Percentiles rank a stretch among this genome's conserved stretches.
Conservation (phyloP, 1,140 invertebrate genomes). For the Zophobas atratus region DNA sequence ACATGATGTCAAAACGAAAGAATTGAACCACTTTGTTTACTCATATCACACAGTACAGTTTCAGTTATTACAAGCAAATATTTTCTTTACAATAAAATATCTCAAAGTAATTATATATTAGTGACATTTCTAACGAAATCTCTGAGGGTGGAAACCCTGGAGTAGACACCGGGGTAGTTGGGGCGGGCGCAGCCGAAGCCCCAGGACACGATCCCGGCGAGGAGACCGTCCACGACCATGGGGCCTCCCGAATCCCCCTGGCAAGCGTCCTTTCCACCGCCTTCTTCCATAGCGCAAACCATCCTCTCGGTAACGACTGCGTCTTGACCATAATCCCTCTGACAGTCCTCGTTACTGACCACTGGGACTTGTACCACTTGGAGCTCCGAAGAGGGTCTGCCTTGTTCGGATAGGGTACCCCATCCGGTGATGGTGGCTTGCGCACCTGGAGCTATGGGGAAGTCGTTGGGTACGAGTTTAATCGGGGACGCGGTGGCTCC, state of each 20-base stretch:
- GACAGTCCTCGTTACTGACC: slow-evolving; percentile 59
- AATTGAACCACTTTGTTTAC: slow-evolving; percentile 7
- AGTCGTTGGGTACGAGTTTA: slow-evolving; percentile 4
- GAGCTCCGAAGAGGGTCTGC: slow-evolving; percentile 47
- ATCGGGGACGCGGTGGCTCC: slow-evolving; percentile 9
- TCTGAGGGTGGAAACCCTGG: slow-evolving; percentile 71
- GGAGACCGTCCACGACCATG: slow-evolving; percentile 67
- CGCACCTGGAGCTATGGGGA: slow-evolving; percentile 10
- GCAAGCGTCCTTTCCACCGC: slow-evolving; percentile 79
- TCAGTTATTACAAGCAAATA: slow-evolving; percentile 3
- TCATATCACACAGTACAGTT: not conserved
- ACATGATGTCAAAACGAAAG: slow-evolving; percentile 67
- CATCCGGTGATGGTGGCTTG: slow-evolving; percentile 73
- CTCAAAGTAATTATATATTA: not conserved
- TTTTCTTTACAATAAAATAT: slow-evolving; percentile 44
- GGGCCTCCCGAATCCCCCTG: slow-evolving; percentile 75
- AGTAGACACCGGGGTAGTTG: slow-evolving; percentile 72
- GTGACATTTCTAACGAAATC: slow-evolving; percentile 68
- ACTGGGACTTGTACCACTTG: slow-evolving; percentile 64
- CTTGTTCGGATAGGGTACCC: slow-evolving; percentile 64
- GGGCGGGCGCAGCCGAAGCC: slow-evolving; percentile 67
- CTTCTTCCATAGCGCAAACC: slow-evolving; percentile 67
- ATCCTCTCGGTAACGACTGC: slow-evolving; percentile 61
- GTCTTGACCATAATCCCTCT: slow-evolving; percentile 53
- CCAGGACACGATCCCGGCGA: slow-evolving; percentile 72